Percentiles rank a stretch among this genome's conserved stretches.
These are phyloP conservation scores for Petromus typicus DNA, from an alignment of 2,113 vertebrate genomes.

Conservation along the genomic window DNA sequence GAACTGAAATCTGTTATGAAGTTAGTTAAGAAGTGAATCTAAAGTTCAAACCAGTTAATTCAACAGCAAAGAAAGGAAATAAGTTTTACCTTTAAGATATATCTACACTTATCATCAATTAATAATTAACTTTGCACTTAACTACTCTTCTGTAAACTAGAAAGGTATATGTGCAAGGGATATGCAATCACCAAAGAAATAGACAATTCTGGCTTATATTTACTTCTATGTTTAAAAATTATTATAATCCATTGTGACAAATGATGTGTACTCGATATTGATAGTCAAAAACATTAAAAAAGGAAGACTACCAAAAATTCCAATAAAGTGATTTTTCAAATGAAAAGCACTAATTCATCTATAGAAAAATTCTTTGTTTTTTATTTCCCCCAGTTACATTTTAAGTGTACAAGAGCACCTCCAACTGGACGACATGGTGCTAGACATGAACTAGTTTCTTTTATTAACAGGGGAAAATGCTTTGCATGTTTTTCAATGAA, in stretches of 20 bases:
- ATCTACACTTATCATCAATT: neutral
- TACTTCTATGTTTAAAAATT: neutral
- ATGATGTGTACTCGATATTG: neutral
- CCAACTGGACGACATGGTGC: neutral
- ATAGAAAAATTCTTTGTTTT: neutral
- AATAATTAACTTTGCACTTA: conserved; percentile 41
- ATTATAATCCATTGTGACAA: conserved; percentile 5
- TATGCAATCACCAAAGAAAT: neutral
- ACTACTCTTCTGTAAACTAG: conserved; percentile 13
- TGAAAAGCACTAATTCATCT: neutral
- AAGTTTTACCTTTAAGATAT: conserved; percentile 1
- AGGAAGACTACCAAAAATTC: neutral
- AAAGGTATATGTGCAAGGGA: neutral
- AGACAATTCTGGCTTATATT: conserved; percentile 14
- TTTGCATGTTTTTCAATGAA: neutral
- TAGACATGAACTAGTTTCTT: conserved; percentile 7
- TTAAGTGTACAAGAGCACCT: neutral
- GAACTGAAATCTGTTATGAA: conserved; percentile 15
- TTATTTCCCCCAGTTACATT: neutral
- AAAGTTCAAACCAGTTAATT: neutral
- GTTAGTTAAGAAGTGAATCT: conserved; percentile 17
- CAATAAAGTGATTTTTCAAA: neutral
- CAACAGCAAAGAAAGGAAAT: conserved; percentile 16
- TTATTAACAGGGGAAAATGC: conserved; percentile 24
- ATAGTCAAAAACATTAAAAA: neutral